A percentile compares a stretch with the other conserved stretches of the same genome.
Evolutionary conservation across 2,797 vertebrate genomes (phyloP).

Genomic region (Taenioides sp.): DNA sequence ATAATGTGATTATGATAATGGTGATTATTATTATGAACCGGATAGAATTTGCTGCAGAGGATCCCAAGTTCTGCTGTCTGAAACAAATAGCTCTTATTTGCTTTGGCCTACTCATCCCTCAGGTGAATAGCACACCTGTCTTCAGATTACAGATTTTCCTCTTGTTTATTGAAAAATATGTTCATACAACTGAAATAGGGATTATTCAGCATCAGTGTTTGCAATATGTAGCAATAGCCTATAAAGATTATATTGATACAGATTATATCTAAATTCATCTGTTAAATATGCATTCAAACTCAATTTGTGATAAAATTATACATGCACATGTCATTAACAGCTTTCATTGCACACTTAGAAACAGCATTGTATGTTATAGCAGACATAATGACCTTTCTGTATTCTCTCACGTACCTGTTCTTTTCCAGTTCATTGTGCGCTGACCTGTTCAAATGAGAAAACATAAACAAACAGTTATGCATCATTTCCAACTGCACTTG

Average conservation of each 20-base stretch:
- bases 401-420: conserved; percentile 85
- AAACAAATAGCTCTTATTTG: conserved; percentile 68
- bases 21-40: conserved; percentile 13
- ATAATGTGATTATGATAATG: no score
- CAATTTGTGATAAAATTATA: neutral
- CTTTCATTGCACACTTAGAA: neutral
- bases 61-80: conserved; percentile 66
- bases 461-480: conserved; percentile 26
- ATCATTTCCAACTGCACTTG: conserved; percentile 14
- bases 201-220: no score
- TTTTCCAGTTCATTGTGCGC: conserved; percentile 96
- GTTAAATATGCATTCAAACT: neutral
- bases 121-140: conserved; percentile 30
- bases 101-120: conserved; percentile 58
- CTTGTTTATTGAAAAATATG: neutral
- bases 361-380: conserved; percentile 12
- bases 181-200: neutral
- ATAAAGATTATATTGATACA: neutral
- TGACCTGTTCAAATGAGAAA: conserved; percentile 78
- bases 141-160: conserved; percentile 42
- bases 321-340: neutral
- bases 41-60: conserved; percentile 41
- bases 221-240: no score
- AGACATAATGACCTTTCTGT: neutral
- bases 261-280: neutral